Evolutionary conservation across 2,113 vertebrate genomes (phyloP), one percentile per base, ranked within the genome.

Genomic region (Mola mola): DNA sequence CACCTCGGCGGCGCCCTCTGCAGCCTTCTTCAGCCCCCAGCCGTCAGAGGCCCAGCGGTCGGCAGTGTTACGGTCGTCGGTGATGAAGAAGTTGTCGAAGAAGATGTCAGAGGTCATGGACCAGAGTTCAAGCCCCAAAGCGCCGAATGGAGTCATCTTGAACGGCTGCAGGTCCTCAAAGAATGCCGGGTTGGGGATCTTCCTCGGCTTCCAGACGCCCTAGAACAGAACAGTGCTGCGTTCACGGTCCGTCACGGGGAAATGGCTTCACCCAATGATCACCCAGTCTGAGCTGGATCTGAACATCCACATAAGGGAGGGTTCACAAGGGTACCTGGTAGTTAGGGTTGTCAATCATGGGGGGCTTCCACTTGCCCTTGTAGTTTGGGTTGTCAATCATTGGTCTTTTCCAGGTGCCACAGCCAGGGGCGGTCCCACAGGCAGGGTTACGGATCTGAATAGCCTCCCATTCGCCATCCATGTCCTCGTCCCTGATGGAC

Each of bases 401-500:
- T 0, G 97, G 97, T 1, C 94, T 88, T 47, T 97, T 93, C 97
- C 97, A 99, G 46, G 84, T 79, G 15, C 97, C 96, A 52, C 97
- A 99, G 48, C 97, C 97, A 8, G 97, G 94, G 5, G 96, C 95
- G 0, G 93, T 40, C 78, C 98, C 96, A 47, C 97, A 99, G 69
- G 93, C 94, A 0, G 97, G 91, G 84, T 98, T 99, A 15, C 95
- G 93, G 48, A 98, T 86, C 87, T 99, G 97, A 59, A 96, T 97
- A 25, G 97, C 96, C 73, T 98, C 97, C 97, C 97, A 99, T 25
- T 99, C 97, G 1, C 97, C 97, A 2, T 99, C 97, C 97, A 99
- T 99, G 71, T 99, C 97, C 87, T 98, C 96, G 80, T 99, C 97
- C 97, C 97, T 99, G 61, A 36, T 0, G 8, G 7, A 44, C 36